Evolutionary conservation across 2,113 vertebrate genomes (phyloP).

Genomic region (Cephalopterus ornatus): DNA sequence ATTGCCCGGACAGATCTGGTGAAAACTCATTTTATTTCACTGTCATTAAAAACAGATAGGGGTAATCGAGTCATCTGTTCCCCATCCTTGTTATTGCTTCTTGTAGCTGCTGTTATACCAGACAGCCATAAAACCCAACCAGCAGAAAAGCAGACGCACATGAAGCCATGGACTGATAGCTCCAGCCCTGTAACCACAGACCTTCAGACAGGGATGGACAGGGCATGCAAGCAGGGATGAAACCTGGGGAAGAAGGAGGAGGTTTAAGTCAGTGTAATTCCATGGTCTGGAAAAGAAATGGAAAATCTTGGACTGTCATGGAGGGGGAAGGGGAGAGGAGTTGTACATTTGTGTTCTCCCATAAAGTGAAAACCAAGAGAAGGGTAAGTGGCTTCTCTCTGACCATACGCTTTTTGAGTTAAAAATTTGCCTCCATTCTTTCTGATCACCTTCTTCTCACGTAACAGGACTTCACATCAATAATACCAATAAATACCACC

Average conservation of each 20-base stretch:
- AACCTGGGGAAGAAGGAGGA: not conserved
- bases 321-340: not conserved
- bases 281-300: fast-evolving
- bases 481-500: not conserved
- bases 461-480: not conserved
- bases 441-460: not conserved
- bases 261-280: not conserved
- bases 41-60: slow-evolving; percentile 10
- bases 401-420: not conserved
- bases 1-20: not conserved
- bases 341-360: not conserved
- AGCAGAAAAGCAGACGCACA: not conserved
- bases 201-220: not conserved
- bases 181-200: not conserved
- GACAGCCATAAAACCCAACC: not conserved
- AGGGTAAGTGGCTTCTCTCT: not conserved
- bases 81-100: not conserved
- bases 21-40: not conserved
- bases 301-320: not conserved
- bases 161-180: fast-evolving
- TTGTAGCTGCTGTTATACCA: not conserved
- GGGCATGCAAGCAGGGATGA: not conserved
- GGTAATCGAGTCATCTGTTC: not conserved
- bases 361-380: not conserved
- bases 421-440: not conserved